A percentile compares a stretch with the other conserved stretches of the same genome.
Evolutionary conservation across 2,888 invertebrate species (phyloP).

Genomic region (Andrena trimmerana): DNA sequence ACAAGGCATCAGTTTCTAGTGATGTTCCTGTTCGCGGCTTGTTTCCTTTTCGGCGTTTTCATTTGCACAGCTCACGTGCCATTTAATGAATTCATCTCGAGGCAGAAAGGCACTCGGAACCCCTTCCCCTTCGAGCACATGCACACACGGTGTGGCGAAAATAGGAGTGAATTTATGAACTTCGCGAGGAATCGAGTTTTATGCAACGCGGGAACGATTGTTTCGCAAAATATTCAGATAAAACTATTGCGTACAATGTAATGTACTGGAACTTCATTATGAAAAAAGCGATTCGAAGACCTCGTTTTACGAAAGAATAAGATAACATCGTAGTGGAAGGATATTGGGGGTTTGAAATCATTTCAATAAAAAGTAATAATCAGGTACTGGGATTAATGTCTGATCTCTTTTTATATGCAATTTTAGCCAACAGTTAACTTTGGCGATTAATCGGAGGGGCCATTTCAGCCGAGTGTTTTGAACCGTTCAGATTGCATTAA

Average conservation of each 20-base stretch:
- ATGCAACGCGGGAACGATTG: neutral
- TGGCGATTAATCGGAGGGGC: neutral
- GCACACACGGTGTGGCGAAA: neutral
- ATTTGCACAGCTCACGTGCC: slow-evolving; percentile 5
- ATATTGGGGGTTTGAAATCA: neutral
- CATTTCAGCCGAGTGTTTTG: neutral
- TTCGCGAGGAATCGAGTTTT: neutral
- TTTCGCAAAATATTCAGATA: neutral
- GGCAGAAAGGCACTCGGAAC: neutral
- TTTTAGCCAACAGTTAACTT: neutral
- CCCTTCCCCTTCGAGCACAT: neutral
- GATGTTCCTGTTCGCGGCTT: slow-evolving; percentile 35
- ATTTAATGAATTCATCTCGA: neutral
- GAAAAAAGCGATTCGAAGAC: neutral
- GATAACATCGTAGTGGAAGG: neutral
- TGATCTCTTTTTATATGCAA: neutral
- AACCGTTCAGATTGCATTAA: neutral
- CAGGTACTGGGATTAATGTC: neutral
- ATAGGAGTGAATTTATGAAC: neutral
- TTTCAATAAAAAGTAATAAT: slow-evolving; percentile 8
- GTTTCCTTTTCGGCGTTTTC: slow-evolving; percentile 14
- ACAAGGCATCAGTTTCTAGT: slow-evolving; percentile 62
- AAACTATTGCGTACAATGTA: neutral
- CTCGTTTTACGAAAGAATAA: neutral
- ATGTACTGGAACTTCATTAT: neutral